Percentiles rank a stretch among this genome's conserved stretches.
Conservation (phyloP, 2,113 vertebrate genomes). For the Rhodinocichla rosea region DNA sequence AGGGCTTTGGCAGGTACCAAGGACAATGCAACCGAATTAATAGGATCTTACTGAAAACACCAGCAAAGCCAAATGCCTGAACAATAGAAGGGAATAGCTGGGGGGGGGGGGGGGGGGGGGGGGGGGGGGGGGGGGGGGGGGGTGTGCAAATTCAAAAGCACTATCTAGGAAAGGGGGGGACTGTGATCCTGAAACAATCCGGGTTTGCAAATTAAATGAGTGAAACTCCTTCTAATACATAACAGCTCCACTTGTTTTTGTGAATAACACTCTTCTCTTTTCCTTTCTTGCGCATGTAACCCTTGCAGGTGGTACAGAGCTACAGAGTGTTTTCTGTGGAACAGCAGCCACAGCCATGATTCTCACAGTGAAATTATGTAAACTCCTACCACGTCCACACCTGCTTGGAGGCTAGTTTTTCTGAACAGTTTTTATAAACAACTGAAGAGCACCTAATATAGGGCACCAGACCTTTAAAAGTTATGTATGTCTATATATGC, state of each 20-base stretch:
- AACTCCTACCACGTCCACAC: fast-evolving
- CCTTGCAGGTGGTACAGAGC: neutral
- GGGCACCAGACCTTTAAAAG: neutral
- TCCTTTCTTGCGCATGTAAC: neutral
- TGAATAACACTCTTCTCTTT: neutral
- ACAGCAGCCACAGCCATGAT: neutral
- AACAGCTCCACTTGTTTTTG: neutral
- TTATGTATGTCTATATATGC: neutral
- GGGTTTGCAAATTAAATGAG: neutral
- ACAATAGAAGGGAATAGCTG: neutral
- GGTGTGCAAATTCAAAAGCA: neutral
- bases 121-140: neutral
- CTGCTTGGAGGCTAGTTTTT: neutral
- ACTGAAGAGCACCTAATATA: neutral
- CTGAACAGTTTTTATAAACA: neutral
- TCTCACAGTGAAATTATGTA: neutral
- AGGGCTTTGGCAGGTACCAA: neutral
- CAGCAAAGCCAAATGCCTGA: neutral
- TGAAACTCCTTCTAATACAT: neutral
- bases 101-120: neutral
- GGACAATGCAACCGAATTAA: neutral
- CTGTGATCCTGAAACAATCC: neutral
- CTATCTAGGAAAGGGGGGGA: neutral
- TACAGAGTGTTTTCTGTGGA: neutral
- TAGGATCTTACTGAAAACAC: neutral